Conservation (phyloP, 2,888 invertebrate genomes). For the Asteroscopus sphinx region DNA sequence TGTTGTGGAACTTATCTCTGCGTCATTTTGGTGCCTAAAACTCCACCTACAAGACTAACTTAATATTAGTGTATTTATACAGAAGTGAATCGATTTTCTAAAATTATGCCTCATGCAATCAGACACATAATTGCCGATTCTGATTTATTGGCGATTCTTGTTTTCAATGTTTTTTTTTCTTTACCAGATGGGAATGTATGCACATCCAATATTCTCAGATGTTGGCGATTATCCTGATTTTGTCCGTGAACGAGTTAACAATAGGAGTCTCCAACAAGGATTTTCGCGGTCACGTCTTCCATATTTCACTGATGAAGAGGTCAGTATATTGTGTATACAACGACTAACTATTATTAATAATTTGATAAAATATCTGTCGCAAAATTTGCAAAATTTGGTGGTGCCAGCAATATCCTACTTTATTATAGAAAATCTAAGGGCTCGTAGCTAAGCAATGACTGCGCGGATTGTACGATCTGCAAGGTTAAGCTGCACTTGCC, state of each 20-base stretch:
- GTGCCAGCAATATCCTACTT: background rate
- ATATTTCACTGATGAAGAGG: slow-evolving; percentile 81
- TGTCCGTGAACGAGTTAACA: slow-evolving; percentile 82
- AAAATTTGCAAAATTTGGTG: background rate
- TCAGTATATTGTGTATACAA: slow-evolving; percentile 58
- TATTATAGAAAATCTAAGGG: background rate
- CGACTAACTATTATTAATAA: slow-evolving; percentile 1
- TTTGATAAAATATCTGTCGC: background rate
- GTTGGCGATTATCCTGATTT: slow-evolving; percentile 85
- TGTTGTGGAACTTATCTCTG: too few species aligned
- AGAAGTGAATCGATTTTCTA: background rate
- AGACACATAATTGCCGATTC: background rate
- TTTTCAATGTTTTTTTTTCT: slow-evolving; percentile 18
- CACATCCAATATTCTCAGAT: slow-evolving; percentile 86
- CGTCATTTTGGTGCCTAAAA: too few species aligned
- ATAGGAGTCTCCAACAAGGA: slow-evolving; percentile 81
- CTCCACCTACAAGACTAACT: background rate
- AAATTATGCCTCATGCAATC: background rate
- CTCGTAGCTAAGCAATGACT: too few species aligned
- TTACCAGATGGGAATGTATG: slow-evolving; percentile 82
- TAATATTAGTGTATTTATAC: background rate
- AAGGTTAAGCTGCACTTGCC: too few species aligned
- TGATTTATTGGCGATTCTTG: background rate
- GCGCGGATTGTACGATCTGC: too few species aligned
- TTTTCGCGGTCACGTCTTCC: slow-evolving; percentile 86